These are phyloP conservation scores for Euthynnus affinis DNA, from an alignment of 2,797 vertebrate genomes.

Conservation along the genomic window DNA sequence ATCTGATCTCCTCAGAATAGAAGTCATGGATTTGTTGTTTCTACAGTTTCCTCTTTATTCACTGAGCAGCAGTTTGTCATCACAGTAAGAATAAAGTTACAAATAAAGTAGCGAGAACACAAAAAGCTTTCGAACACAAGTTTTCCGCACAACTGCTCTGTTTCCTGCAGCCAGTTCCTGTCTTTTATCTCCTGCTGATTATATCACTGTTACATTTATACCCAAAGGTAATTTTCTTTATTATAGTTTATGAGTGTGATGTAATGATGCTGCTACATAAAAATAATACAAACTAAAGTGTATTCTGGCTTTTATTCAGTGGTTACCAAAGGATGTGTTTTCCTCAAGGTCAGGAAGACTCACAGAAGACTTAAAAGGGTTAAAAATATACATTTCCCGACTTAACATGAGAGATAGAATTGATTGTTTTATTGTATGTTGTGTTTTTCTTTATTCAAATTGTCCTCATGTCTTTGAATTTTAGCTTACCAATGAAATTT, in stretches of 20 bases:
- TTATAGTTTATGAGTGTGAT: background rate
- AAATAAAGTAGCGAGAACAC: background rate
- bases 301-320: too few species aligned
- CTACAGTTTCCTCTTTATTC: slow-evolving; percentile 40
- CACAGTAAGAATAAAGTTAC: background rate
- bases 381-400: too few species aligned
- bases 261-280: background rate
- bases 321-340: background rate
- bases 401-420: too few species aligned
- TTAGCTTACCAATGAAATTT: too few species aligned
- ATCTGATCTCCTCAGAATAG: slow-evolving; percentile 11
- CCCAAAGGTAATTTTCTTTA: background rate
- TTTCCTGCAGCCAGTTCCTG: slow-evolving; percentile 55
- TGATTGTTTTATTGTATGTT: too few species aligned
- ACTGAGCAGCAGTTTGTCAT: slow-evolving; percentile 2
- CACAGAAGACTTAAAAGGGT: background rate
- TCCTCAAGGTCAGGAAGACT: background rate
- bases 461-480: background rate
- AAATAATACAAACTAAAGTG: background rate
- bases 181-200: slow-evolving; percentile 39
- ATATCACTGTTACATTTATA: slow-evolving; percentile 3
- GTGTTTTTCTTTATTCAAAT: too few species aligned
- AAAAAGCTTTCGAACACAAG: background rate
- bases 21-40: slow-evolving; percentile 11
- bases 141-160: slow-evolving; percentile 15